Percentiles rank a stretch among this genome's conserved stretches.
Evolutionary conservation across 2,797 vertebrate genomes (phyloP).

Genomic region (Pogoniulus pusillus): DNA sequence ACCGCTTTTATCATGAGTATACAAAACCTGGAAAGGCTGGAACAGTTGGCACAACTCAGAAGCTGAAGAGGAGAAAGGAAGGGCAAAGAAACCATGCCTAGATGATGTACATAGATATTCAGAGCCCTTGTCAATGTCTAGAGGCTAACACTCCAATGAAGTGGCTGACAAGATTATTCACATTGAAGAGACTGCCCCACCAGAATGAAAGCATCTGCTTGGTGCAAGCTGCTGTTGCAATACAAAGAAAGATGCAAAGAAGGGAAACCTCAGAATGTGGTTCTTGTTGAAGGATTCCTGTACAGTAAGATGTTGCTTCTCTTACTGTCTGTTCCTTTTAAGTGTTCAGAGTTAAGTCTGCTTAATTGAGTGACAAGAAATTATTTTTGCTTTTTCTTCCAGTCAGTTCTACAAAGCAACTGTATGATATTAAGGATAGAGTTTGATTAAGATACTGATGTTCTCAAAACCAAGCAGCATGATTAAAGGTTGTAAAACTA

Average conservation of each 20-base stretch:
- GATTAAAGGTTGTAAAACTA: not conserved
- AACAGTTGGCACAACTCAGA: not conserved
- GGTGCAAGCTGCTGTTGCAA: not conserved
- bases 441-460: not conserved
- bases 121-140: not conserved
- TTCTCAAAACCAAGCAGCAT: not conserved
- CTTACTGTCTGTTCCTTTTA: conserved; percentile 27
- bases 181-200: not conserved
- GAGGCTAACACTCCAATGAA: not conserved
- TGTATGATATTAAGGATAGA: not conserved
- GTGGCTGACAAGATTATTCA: not conserved
- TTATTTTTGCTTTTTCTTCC: not conserved
- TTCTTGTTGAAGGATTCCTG: not conserved
- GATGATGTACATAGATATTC: not conserved
- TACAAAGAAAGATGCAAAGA: conserved; percentile 26
- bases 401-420: conserved; percentile 2
- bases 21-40: not conserved
- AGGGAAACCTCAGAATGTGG: conserved; percentile 15
- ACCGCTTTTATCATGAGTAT: not conserved
- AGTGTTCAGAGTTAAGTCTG: not conserved
- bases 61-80: not conserved
- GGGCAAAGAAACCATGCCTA: not conserved
- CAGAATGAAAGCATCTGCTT: not conserved
- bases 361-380: not conserved
- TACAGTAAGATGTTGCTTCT: conserved; percentile 22